These are phyloP conservation scores for Tethea ocularis DNA, from an alignment of 2,888 invertebrate species.

Conservation along the genomic window DNA sequence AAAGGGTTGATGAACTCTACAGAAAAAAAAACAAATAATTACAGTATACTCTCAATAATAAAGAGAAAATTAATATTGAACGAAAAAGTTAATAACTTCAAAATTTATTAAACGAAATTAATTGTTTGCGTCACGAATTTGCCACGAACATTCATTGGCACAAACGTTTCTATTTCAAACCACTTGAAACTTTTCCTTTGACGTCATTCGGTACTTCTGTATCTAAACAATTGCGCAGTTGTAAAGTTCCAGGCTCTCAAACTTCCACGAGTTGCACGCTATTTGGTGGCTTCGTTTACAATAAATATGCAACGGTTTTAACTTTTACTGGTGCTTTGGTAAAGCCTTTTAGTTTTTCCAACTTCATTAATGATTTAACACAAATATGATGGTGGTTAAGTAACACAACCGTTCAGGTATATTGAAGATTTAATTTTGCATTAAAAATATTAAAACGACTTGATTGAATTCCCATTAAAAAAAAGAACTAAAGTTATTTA, in stretches of 20 bases:
- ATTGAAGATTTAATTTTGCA: too few relatives aligned
- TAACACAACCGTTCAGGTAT: too few relatives aligned
- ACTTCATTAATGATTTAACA: too few relatives aligned
- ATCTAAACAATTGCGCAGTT: slow-evolving; percentile 59
- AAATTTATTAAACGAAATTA: background rate
- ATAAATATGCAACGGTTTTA: slow-evolving; percentile 20
- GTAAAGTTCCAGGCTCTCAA: slow-evolving; percentile 50
- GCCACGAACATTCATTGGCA: slow-evolving; percentile 44
- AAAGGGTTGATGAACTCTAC: too few relatives aligned
- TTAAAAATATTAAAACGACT: too few relatives aligned
- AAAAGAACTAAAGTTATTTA: too few relatives aligned
- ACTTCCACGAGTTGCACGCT: slow-evolving; percentile 41
- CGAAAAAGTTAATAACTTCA: background rate
- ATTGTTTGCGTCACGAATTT: slow-evolving; percentile 37
- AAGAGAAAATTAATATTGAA: too few relatives aligned
- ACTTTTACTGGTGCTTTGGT: background rate
- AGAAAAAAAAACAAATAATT: too few relatives aligned
- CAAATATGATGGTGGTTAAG: too few relatives aligned
- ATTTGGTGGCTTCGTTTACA: slow-evolving; percentile 45
- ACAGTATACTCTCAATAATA: too few relatives aligned
- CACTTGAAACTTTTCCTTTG: slow-evolving; percentile 72
- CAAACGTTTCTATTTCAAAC: slow-evolving; percentile 60
- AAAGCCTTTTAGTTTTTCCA: too few relatives aligned
- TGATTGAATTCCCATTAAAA: too few relatives aligned
- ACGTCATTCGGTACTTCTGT: slow-evolving; percentile 40